Percentiles rank a stretch among this genome's conserved stretches.
These are phyloP conservation scores for Ochropleura plecta DNA, from an alignment of 2,888 invertebrate species.

Conservation along the genomic window DNA sequence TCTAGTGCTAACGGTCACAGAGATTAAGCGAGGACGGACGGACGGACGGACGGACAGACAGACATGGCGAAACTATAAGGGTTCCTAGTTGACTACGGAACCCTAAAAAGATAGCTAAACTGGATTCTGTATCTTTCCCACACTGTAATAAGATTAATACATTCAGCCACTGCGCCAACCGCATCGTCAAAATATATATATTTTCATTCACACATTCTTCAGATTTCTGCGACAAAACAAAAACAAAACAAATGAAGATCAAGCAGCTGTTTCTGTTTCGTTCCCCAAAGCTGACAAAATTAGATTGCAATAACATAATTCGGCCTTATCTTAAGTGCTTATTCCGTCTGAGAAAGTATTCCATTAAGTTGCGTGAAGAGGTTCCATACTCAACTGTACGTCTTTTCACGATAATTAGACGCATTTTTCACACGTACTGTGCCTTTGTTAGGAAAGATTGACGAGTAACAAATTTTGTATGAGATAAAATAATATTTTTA, in stretches of 20 bases:
- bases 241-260: constrained; percentile 12
- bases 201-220: constrained; percentile 2
- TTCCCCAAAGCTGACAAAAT: constrained; percentile 13
- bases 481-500: neutral
- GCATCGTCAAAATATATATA: too few species aligned
- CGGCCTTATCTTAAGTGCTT: constrained; percentile 19
- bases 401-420: constrained; percentile 20
- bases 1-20: too few species aligned
- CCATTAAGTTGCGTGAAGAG: constrained; percentile 25
- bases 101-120: too few species aligned
- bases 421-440: neutral
- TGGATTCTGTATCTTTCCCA: too few species aligned
- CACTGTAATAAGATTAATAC: too few species aligned
- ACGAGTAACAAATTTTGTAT: neutral
- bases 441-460: neutral
- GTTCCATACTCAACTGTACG: constrained; percentile 2
- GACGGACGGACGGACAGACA: too few species aligned
- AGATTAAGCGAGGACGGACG: too few species aligned
- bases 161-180: neutral
- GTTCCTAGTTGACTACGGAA: too few species aligned
- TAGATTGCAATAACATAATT: constrained; percentile 28
- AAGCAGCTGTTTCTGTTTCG: constrained; percentile 10
- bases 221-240: neutral
- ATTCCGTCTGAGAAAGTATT: constrained; percentile 32
- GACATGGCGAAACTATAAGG: too few species aligned